Conservation (phyloP, 2,797 vertebrate genomes). For the Malacoctenus gilli region DNA sequence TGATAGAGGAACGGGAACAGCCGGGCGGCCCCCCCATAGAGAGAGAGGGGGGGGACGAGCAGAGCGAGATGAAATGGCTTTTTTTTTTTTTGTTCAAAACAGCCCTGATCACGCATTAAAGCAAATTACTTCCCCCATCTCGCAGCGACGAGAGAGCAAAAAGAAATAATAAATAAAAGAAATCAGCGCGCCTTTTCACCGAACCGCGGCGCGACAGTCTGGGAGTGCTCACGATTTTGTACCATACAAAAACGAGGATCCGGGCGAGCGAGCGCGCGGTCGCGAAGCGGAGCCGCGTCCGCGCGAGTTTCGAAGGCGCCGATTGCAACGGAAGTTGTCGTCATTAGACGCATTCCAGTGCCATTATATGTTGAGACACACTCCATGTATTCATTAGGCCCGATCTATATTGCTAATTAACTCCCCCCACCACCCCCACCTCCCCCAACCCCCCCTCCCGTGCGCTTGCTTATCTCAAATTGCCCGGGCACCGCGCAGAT, state of each 20-base stretch:
- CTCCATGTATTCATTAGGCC: conserved; percentile 68
- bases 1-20: conserved; percentile 67
- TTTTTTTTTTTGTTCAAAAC: no score
- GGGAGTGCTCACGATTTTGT: conserved; percentile 44
- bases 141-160: conserved; percentile 47
- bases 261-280: conserved; percentile 52
- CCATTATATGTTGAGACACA: conserved; percentile 60
- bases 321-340: conserved; percentile 54
- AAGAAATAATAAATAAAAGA: conserved; percentile 70
- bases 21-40: conserved; percentile 54
- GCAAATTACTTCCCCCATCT: conserved; percentile 74
- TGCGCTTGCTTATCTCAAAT: conserved; percentile 63
- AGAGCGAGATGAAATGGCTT: conserved; percentile 60
- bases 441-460: no score
- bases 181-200: conserved; percentile 68
- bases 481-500: conserved; percentile 69
- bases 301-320: conserved; percentile 41
- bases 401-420: conserved; percentile 75
- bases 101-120: conserved; percentile 67
- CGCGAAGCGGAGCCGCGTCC: conserved; percentile 53
- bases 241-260: conserved; percentile 61
- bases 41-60: conserved; percentile 61
- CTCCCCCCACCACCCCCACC: no score
- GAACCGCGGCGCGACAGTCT: conserved; percentile 35
- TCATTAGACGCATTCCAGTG: conserved; percentile 58